Evolutionary conservation across 1,140 invertebrate species (phyloP), one percentile per base, ranked within the genome.

Genomic region (Drosophila erecta): DNA sequence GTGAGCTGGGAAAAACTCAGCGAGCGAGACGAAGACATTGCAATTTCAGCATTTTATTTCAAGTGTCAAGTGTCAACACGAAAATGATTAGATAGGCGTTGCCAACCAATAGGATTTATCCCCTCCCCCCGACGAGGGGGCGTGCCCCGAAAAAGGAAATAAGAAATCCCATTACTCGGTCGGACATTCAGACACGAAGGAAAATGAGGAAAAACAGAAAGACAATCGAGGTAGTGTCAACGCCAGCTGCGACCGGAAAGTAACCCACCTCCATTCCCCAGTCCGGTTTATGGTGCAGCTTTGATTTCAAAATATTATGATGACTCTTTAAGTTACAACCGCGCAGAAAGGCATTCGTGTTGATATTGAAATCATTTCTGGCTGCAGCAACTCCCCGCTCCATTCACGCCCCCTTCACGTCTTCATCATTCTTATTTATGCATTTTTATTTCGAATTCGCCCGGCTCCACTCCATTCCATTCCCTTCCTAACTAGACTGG

Each of bases 31-130:
- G 14, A 38, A 38, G 61, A 70, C 73, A 62, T 61, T 54, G 40
- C 55, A 35, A 43, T 30, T 47, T 53, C 55, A 64, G 80, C 27
- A n/a, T 53, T 86, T 77, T 20, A n/a, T 53, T 86, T 77, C 59
- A 75, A 85, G 85, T 85, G 80, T 81, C 85, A 85, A 90, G 77
- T 90, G 85, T 85, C 85, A 90, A 90, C 85, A 83, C 66, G 85
- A 70, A 90, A 90, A 90, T 90, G 85, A 90, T 90, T 90, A 81
- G 77, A 76, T 90, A 90, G 85, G 85, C 85, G 85, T 85, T 64
- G 47, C 85, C 64, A 74, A 20, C 30, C 30, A 30, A 30, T 30
- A 30, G 30, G 30, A 30, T 30, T 30, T 30, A 30, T 30, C 0
- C 8, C 30, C 30, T 8, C 27, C 27, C 7, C 7, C 27, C 30